Evolutionary conservation across 2,888 invertebrate species (phyloP).

Genomic region (Meganola albula): DNA sequence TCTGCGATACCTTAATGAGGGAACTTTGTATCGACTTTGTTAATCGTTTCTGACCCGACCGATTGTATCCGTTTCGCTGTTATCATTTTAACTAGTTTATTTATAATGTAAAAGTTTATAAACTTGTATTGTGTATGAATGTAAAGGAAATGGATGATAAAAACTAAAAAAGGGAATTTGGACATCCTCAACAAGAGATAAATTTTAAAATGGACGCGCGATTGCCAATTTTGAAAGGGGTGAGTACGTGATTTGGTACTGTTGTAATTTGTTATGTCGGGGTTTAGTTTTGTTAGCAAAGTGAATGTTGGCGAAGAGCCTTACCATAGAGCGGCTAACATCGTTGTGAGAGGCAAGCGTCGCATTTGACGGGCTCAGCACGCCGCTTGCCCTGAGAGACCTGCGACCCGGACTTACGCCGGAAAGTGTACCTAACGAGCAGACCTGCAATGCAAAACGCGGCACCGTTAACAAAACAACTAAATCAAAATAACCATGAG

Average conservation of each 20-base stretch:
- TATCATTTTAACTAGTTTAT: slow-evolving; percentile 26
- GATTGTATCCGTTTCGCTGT: slow-evolving; percentile 28
- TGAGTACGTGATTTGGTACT: slow-evolving; percentile 6
- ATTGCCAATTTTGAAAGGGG: slow-evolving; percentile 35
- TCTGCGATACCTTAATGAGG: slow-evolving; percentile 75
- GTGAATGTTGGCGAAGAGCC: slow-evolving; percentile 49
- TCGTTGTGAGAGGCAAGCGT: slow-evolving; percentile 78
- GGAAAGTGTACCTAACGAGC: slow-evolving; percentile 79
- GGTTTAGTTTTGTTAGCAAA: slow-evolving; percentile 44
- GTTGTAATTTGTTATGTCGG: slow-evolving; percentile 5
- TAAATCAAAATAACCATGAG: slow-evolving; percentile 60
- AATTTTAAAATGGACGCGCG: slow-evolving; percentile 61
- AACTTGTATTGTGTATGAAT: slow-evolving; percentile 28
- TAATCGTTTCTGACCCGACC: slow-evolving; percentile 64
- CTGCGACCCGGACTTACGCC: slow-evolving; percentile 77
- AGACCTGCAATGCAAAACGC: slow-evolving; percentile 79
- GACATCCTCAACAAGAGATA: slow-evolving; percentile 38
- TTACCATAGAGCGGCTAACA: slow-evolving; percentile 76
- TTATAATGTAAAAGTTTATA: slow-evolving; percentile 23
- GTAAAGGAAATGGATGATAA: slow-evolving; percentile 23
- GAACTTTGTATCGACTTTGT: slow-evolving; percentile 73
- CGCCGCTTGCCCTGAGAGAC: slow-evolving; percentile 73
- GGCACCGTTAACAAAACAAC: slow-evolving; percentile 74
- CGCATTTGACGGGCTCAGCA: slow-evolving; percentile 74
- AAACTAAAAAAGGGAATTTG: slow-evolving; percentile 31